These are phyloP conservation scores for Chironomus tentans DNA, from an alignment of 2,888 invertebrate species.

Conservation along the genomic window DNA sequence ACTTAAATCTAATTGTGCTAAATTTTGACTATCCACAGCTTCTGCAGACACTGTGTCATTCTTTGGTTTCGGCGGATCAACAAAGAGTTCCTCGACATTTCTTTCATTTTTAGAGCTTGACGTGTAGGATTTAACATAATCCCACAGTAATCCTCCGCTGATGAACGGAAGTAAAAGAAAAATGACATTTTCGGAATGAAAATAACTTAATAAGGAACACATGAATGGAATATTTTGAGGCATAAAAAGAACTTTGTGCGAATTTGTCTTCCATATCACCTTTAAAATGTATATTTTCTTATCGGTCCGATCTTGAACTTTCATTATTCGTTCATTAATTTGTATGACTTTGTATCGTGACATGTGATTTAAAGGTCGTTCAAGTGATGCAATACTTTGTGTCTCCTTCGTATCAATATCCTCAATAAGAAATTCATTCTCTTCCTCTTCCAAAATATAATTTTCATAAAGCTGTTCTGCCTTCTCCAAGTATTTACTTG, in stretches of 20 bases:
- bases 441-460: constrained; percentile 32
- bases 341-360: constrained; percentile 40
- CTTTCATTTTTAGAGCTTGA: neutral
- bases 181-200: constrained; percentile 40
- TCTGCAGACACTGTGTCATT: neutral
- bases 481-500: constrained; percentile 39
- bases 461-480: constrained; percentile 40
- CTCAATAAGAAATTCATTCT: constrained; percentile 13
- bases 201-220: constrained; percentile 38
- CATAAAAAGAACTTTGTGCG: constrained; percentile 36
- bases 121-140: constrained; percentile 19
- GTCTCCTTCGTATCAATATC: constrained; percentile 18
- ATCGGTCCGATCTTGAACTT: constrained; percentile 40
- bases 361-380: constrained; percentile 40
- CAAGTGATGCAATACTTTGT: constrained; percentile 33
- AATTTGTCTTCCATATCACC: constrained; percentile 35
- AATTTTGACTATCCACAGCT: neutral
- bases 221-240: constrained; percentile 41
- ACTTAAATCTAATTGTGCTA: neutral
- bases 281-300: constrained; percentile 39
- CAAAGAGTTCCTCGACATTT: constrained; percentile 16
- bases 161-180: constrained; percentile 35
- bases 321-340: constrained; percentile 38
- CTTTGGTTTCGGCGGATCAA: neutral
- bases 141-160: constrained; percentile 23